Conservation (phyloP, 1,140 invertebrate species). For the Trachelipus rathkii region DNA sequence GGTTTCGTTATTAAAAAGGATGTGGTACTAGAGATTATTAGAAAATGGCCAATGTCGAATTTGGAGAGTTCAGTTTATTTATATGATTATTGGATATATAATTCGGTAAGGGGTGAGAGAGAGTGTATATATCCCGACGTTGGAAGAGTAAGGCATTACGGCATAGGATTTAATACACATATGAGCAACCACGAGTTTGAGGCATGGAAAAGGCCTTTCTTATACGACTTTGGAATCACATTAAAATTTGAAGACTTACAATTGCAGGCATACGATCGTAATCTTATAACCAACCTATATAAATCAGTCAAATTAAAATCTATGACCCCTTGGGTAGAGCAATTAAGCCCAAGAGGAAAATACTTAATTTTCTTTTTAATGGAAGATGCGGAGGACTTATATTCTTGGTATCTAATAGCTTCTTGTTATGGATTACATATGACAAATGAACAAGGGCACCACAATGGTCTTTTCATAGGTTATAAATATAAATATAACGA, state of each 20-base stretch:
- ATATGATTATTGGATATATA: slow-evolving; percentile 39
- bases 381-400: neutral
- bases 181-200: neutral
- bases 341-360: neutral
- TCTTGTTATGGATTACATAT: neutral
- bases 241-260: neutral
- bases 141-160: slow-evolving; percentile 36
- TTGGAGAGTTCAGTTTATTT: neutral
- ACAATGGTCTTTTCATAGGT: neutral
- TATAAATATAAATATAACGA: neutral
- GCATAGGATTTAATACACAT: slow-evolving; percentile 30
- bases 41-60: slow-evolving; percentile 26
- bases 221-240: neutral
- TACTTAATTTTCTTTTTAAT: neutral
- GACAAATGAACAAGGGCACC: slow-evolving; percentile 1
- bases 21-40: slow-evolving; percentile 31
- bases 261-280: neutral
- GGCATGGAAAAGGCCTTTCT: neutral
- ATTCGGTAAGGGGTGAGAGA: slow-evolving; percentile 20
- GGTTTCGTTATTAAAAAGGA: slow-evolving; percentile 33
- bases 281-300: neutral
- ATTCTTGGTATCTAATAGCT: neutral
- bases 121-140: slow-evolving; percentile 40
- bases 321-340: neutral
- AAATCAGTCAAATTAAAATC: neutral